phyloP scores from a whole-genome alignment of 2,888 invertebrate species.

The Clunio marinus region DNA sequence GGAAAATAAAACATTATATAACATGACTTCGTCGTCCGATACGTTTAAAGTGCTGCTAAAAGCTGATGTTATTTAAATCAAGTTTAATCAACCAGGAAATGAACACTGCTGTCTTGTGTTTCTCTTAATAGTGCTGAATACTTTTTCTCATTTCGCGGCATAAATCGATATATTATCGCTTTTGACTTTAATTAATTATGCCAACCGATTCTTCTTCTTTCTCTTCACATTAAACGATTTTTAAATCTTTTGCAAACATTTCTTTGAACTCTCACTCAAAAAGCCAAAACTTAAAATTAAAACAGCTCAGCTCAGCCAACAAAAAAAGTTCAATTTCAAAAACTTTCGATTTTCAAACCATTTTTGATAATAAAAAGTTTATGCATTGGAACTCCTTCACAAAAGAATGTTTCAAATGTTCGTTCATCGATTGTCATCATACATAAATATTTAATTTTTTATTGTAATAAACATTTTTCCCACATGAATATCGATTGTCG shows the following conservation, averaged over 20 bases:
- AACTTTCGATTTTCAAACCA: neutral
- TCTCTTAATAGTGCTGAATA: neutral
- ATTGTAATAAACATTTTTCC: neutral
- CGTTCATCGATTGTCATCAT: neutral
- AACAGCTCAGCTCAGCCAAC: neutral
- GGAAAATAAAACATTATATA: constrained; percentile 5
- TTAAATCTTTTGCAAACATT: neutral
- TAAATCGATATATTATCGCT: constrained; percentile 6
- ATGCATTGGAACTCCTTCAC: neutral
- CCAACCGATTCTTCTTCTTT: neutral
- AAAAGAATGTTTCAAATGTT: neutral
- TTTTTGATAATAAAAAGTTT: neutral
- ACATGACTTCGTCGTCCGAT: neutral
- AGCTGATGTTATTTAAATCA: constrained; percentile 1
- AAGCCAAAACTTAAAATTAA: neutral
- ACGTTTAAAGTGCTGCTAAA: neutral
- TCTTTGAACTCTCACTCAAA: neutral
- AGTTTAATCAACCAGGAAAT: constrained; percentile 36
- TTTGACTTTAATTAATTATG: neutral
- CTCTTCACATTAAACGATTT: neutral
- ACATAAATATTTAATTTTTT: neutral
- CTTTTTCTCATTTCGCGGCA: no score
- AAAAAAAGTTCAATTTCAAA: no score
- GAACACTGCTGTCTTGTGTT: neutral
- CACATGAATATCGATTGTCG: neutral